Evolutionary conservation across 2,888 invertebrate genomes (phyloP), one percentile per base, ranked within the genome.

Genomic region (Choreutis nemorana): DNA sequence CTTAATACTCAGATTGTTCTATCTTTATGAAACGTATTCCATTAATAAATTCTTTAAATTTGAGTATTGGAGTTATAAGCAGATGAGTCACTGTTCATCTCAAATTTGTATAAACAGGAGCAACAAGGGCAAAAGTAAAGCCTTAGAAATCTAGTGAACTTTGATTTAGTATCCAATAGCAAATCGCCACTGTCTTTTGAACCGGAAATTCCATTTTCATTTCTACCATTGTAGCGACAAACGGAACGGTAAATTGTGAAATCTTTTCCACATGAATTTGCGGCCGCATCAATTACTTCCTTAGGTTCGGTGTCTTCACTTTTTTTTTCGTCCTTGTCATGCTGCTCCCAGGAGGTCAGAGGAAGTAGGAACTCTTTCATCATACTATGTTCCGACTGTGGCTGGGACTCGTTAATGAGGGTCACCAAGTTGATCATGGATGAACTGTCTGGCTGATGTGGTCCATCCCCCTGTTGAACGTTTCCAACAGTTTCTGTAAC

Each of bases 351-450:
- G 7, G 83, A 83, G 6, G 81, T 77, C 14, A 84, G 41, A 0
- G 83, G 82, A 11, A 84, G 54, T 23, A 84, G 52, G 44, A 77
- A 81, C 44, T 83, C 83, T 32, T 73, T 66, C n/a, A 63, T 41
- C 8, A 67, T 39, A 40, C 60, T 66, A 25, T 64, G 63, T 39
- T 73, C 72, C 1, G 72, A 75, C 9, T 47, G 56, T 4, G 63
- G 49, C 34, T 61, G 61, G 1, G 70, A 61, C 21, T 70, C 68
- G 3, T 66, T 53, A 29, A 83, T 73, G 10, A 84, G 53, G 3
- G 83, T 83, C 4, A 81, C 83, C 32, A 84, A 55, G 52, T 84
- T 84, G 0, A 83, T 68, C 66, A 84, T 70, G 0, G 83, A 83
- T 1, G 80, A 83, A 36, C 80, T 81, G 37, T 82, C 79, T 1